Conservation (phyloP, 2,113 vertebrate species). For the Hippocampus comes region DNA sequence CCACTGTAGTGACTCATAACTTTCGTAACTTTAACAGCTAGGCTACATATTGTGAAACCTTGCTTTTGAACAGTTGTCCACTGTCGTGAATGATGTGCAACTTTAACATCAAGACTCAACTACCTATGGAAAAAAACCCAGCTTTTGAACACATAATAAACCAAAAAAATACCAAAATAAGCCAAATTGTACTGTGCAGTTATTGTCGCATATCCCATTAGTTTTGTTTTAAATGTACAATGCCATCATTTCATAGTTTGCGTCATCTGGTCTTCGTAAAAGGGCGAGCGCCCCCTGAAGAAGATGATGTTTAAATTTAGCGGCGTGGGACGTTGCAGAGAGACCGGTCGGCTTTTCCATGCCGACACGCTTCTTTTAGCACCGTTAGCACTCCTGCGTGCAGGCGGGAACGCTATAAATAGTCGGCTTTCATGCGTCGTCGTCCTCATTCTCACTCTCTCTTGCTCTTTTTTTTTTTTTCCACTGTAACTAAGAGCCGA, state of each 20-base stretch:
- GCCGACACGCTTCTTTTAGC: conserved; percentile 34
- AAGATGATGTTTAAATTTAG: conserved; percentile 35
- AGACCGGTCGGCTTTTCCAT: conserved; percentile 27
- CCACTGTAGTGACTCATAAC: too few species aligned
- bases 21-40: too few species aligned
- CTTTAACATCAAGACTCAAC: neutral
- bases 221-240: neutral
- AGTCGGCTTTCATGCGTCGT: conserved; percentile 41
- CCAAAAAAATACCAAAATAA: neutral
- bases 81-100: too few species aligned
- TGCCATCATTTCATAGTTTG: neutral
- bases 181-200: neutral
- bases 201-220: neutral
- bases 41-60: too few species aligned
- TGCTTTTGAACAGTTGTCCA: too few species aligned
- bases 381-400: conserved; percentile 44
- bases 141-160: neutral
- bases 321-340: conserved; percentile 15
- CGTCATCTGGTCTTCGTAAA: conserved; percentile 8
- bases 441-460: conserved; percentile 19
- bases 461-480: conserved; percentile 22
- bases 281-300: neutral
- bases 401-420: conserved; percentile 49
- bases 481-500: conserved; percentile 34
- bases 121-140: neutral